phyloP scores from a whole-genome alignment of 2,888 invertebrate species.

The Coleophora deauratella region DNA sequence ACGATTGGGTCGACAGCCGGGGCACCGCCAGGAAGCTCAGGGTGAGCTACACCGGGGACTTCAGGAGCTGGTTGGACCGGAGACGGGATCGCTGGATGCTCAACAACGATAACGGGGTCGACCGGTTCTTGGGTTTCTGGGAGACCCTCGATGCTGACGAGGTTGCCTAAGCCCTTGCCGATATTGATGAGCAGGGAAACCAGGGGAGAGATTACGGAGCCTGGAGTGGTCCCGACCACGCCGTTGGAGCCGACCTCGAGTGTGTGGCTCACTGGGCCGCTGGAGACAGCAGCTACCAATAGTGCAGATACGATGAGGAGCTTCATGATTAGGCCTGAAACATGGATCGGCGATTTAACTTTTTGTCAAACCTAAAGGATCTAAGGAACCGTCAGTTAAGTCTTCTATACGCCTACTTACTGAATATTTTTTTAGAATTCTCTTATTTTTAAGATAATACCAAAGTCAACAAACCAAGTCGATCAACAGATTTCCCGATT shows the following conservation, averaged over 20 bases:
- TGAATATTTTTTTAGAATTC: no score
- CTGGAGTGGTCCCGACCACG: neutral
- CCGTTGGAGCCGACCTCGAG: slow-evolving; percentile 3
- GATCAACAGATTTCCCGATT: no score
- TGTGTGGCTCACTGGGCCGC: neutral
- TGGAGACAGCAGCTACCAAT: neutral
- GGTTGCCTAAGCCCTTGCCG: neutral
- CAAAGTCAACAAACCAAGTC: no score
- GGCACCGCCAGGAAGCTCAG: slow-evolving; percentile 1
- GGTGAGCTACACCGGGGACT: neutral
- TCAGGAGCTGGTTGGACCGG: neutral
- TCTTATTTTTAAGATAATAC: no score
- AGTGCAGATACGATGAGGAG: neutral
- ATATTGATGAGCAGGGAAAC: slow-evolving; percentile 3
- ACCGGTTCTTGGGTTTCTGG: neutral
- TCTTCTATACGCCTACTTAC: no score
- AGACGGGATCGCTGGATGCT: slow-evolving; percentile 13
- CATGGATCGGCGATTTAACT: no score
- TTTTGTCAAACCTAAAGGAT: no score
- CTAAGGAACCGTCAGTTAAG: no score
- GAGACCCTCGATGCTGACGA: slow-evolving; percentile 1
- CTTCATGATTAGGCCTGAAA: neutral
- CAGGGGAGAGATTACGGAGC: slow-evolving; percentile 1
- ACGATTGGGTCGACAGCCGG: slow-evolving; percentile 13
- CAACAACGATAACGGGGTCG: neutral